phyloP scores from a whole-genome alignment of 2,888 invertebrate species.

The Scaptodrosophila latifasciaeformis region DNA sequence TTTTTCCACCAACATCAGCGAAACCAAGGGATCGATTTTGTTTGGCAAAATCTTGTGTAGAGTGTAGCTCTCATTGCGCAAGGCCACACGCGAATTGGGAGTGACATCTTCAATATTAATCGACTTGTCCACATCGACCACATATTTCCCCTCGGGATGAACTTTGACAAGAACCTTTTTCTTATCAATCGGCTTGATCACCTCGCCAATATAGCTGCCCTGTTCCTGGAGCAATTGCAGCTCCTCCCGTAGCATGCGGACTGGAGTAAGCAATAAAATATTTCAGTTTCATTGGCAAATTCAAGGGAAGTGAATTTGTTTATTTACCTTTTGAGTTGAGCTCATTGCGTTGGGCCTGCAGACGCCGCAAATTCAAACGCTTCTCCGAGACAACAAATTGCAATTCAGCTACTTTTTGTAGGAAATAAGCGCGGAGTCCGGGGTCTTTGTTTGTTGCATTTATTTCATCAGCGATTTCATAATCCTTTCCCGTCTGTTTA shows the following conservation, averaged over 20 bases:
- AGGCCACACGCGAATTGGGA: conserved; percentile 96
- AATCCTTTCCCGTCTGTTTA: no score
- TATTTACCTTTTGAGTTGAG: conserved; percentile 94
- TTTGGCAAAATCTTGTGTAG: conserved; percentile 98
- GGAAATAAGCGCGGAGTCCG: no score
- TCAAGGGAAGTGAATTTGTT: background rate
- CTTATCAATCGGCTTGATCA: conserved; percentile 99
- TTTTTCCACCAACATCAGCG: conserved; percentile 99
- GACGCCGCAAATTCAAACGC: conserved; percentile 93
- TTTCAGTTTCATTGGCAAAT: background rate
- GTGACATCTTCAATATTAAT: conserved; percentile 98
- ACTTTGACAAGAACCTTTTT: conserved; percentile 99
- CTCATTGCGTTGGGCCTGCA: conserved; percentile 98
- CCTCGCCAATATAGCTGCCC: conserved; percentile 99
- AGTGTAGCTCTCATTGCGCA: conserved; percentile 98
- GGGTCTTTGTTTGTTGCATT: no score
- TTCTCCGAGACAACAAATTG: conserved; percentile 96
- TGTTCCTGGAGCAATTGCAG: conserved; percentile 96
- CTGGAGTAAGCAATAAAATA: conserved; percentile 84
- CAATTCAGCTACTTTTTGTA: conserved; percentile 94
- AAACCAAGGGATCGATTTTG: conserved; percentile 98
- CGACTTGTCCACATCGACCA: conserved; percentile 98
- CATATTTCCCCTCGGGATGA: conserved; percentile 99
- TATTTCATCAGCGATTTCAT: no score
- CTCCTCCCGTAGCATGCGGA: conserved; percentile 94